Evolutionary conservation across 2,113 vertebrate genomes (phyloP).

Genomic region (Brachirus orientalis): DNA sequence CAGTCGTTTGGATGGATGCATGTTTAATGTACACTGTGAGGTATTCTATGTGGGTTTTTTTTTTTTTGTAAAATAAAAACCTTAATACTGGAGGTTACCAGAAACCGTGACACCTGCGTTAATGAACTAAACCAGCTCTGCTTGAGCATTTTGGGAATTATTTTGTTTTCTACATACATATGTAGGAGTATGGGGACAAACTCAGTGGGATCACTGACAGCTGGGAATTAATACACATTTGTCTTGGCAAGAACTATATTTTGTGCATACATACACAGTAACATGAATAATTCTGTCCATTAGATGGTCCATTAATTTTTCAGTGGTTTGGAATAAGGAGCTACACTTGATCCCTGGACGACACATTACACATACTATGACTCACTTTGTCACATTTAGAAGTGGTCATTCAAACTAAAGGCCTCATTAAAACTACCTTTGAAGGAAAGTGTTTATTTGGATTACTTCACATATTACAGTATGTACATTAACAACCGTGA

Average conservation of each 20-base stretch:
- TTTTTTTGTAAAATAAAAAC: constrained; percentile 32
- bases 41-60: constrained; percentile 42
- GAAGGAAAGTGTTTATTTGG: constrained; percentile 64
- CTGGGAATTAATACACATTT: constrained; percentile 51
- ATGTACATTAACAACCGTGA: constrained; percentile 67
- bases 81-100: constrained; percentile 46
- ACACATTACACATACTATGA: constrained; percentile 15
- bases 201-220: constrained; percentile 29
- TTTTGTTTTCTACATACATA: constrained; percentile 21
- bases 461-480: constrained; percentile 47
- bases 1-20: constrained; percentile 45
- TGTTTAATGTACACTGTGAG: constrained; percentile 67
- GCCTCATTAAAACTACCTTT: constrained; percentile 42
- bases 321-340: constrained; percentile 42
- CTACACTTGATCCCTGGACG: constrained; percentile 18
- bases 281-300: constrained; percentile 60
- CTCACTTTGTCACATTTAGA: constrained; percentile 57
- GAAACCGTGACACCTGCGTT: constrained; percentile 54
- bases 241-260: constrained; percentile 48
- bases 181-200: constrained; percentile 22
- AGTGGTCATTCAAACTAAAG: constrained; percentile 34
- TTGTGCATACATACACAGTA: constrained; percentile 50
- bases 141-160: not conserved
- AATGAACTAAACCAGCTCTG: constrained; percentile 39
- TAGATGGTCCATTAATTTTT: constrained; percentile 65